Evolutionary conservation across 1,140 invertebrate genomes (phyloP).

Genomic region (Akabosia matsudoensis): DNA sequence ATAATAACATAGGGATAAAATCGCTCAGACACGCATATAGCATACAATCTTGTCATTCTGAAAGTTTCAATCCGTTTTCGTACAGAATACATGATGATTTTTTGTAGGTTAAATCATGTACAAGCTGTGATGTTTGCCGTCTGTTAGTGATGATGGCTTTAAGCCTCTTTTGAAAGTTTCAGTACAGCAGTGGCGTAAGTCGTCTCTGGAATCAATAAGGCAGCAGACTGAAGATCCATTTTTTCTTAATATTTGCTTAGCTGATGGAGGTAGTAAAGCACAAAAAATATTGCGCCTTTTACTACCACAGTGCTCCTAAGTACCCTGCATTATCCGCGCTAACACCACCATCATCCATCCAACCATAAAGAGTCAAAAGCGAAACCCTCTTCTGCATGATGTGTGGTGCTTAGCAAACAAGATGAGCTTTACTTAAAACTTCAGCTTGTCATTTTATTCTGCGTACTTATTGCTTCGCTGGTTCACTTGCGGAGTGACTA

Average conservation of each 20-base stretch:
- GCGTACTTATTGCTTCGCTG: not conserved
- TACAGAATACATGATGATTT: too few species aligned
- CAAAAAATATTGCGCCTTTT: not conserved
- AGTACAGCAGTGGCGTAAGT: too few species aligned
- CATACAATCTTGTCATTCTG: too few species aligned
- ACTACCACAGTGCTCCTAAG: not conserved
- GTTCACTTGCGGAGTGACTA: not conserved
- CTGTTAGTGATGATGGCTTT: not conserved
- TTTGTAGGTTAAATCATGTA: not conserved
- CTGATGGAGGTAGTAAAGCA: slow-evolving; percentile 7
- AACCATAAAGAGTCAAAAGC: not conserved
- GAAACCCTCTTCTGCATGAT: too few species aligned
- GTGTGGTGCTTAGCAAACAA: too few species aligned
- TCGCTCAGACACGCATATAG: too few species aligned
- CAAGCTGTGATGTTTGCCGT: not conserved
- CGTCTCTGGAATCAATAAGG: not conserved
- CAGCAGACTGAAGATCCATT: not conserved
- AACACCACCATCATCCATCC: not conserved
- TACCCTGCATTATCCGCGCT: not conserved
- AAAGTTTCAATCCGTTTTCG: too few species aligned
- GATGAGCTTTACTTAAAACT: too few species aligned
- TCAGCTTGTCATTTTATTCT: not conserved
- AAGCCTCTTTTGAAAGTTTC: not conserved
- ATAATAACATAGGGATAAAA: not conserved
- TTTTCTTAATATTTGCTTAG: slow-evolving; percentile 1